phyloP scores from a whole-genome alignment of 2,113 vertebrate species.

The Leptocoma aspasia region DNA sequence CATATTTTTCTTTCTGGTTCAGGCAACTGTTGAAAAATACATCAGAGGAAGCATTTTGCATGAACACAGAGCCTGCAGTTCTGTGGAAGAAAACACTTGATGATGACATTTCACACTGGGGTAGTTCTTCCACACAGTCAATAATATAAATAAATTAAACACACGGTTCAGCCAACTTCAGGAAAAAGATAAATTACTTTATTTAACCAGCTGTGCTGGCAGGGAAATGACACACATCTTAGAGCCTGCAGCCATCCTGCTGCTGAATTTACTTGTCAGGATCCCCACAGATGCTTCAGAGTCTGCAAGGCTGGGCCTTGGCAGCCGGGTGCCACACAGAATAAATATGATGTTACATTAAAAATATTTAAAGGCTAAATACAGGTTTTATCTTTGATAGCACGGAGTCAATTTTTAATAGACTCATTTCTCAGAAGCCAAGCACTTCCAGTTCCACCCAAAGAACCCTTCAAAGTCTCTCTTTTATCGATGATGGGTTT shows the following conservation, averaged over 20 bases:
- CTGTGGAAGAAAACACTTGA: not conserved
- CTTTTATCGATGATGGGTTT: not conserved
- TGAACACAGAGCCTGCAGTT: not conserved
- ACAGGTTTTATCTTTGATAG: not conserved
- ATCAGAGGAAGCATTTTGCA: not conserved
- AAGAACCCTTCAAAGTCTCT: conserved; percentile 35
- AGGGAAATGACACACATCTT: not conserved
- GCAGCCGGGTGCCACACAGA: not conserved
- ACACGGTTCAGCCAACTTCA: not conserved
- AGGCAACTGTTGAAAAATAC: not conserved
- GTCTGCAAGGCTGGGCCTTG: not conserved
- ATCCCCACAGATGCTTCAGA: not conserved
- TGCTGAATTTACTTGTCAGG: not conserved
- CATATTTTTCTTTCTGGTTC: not conserved
- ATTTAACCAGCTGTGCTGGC: conserved; percentile 3
- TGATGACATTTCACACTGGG: not conserved
- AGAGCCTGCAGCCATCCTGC: not conserved
- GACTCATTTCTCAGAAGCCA: not conserved
- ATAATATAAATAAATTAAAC: conserved; percentile 45
- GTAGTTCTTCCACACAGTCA: not conserved
- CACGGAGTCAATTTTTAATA: not conserved
- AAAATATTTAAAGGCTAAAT: conserved; percentile 1
- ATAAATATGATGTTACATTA: not conserved
- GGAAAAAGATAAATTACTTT: conserved; percentile 18
- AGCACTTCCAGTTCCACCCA: not conserved